Evolutionary conservation across 2,113 vertebrate species (phyloP).

Genomic region (sheep (Ovis aries)): DNA sequence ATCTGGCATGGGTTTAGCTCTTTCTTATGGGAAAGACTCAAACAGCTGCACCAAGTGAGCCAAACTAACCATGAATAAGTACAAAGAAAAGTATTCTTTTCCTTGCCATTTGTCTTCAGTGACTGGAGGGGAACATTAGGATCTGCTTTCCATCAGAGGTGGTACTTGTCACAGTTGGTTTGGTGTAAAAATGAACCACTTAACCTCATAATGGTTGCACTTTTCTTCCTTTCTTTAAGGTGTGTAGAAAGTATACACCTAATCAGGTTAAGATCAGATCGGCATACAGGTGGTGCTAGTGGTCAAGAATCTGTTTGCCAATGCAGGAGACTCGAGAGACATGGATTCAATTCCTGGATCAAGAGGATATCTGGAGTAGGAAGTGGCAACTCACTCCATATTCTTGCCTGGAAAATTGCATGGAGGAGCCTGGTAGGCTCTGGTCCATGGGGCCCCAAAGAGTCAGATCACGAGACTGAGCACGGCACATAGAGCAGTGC

Average conservation of each 20-base stretch:
- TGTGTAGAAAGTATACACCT: neutral
- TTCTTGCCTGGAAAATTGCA: neutral
- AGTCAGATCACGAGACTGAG: neutral
- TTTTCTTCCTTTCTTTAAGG: neutral
- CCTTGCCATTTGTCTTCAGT: neutral
- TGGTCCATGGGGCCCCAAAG: neutral
- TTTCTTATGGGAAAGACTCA: neutral
- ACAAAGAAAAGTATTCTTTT: neutral
- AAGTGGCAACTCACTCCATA: neutral
- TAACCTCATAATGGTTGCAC: neutral
- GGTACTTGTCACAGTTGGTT: neutral
- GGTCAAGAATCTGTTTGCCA: neutral
- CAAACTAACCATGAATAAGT: neutral
- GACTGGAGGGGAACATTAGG: neutral
- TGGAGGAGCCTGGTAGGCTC: neutral
- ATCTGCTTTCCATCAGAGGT: neutral
- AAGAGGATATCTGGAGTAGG: neutral
- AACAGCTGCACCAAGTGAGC: neutral
- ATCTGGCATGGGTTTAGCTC: neutral
- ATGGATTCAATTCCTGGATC: neutral
- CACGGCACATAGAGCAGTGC: neutral
- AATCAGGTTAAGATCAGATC: neutral
- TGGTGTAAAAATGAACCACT: neutral
- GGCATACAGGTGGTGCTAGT: neutral
- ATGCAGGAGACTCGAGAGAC: neutral